phyloP scores from a whole-genome alignment of 2,113 vertebrate species.

The Labeo rohita region DNA sequence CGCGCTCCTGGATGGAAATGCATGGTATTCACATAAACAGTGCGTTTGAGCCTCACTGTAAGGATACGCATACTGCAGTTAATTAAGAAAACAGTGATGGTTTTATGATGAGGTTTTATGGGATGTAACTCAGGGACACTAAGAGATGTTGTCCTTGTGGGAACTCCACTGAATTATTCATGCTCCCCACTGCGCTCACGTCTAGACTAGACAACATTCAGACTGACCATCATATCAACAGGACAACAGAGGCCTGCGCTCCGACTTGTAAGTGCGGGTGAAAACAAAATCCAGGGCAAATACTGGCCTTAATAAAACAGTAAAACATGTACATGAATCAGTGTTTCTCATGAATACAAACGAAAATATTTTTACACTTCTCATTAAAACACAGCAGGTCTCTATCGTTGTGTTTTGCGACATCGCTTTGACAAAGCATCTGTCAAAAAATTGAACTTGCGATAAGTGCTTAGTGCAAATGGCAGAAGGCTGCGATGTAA shows the following conservation, averaged over 20 bases:
- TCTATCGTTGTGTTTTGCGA: background rate
- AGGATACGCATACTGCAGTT: background rate
- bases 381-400: background rate
- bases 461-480: background rate
- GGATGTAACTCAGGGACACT: background rate
- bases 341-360: too few species aligned
- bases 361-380: background rate
- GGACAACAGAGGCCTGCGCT: background rate
- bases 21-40: background rate
- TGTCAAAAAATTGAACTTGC: background rate
- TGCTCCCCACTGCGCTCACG: background rate
- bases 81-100: background rate
- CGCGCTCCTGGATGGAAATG: background rate
- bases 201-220: slow-evolving; percentile 14
- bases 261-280: background rate
- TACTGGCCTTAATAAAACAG: background rate
- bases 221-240: background rate
- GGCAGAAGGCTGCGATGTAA: background rate
- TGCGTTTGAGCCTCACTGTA: background rate
- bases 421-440: background rate
- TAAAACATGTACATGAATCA: background rate
- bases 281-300: background rate
- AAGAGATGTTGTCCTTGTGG: slow-evolving; percentile 1
- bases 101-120: background rate
- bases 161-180: slow-evolving; percentile 7